phyloP scores from a whole-genome alignment of 2,797 vertebrate species.

The Typhlichthys eigenmanni region DNA sequence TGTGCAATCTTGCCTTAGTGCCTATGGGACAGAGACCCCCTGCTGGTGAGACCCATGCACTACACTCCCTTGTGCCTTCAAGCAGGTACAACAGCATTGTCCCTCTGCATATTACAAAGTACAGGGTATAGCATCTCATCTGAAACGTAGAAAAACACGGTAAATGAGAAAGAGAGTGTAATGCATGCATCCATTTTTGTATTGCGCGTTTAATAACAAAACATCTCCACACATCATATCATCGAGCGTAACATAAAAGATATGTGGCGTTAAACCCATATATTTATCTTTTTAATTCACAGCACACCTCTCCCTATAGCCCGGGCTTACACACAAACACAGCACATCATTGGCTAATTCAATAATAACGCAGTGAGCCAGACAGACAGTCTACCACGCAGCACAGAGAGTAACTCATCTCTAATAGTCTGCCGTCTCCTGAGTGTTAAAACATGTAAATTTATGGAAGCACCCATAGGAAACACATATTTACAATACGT shows the following conservation, averaged over 20 bases:
- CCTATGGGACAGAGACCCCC: too few species aligned
- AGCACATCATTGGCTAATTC: constrained; percentile 75
- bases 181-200: constrained; percentile 23
- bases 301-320: constrained; percentile 59
- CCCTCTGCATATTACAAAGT: too few species aligned
- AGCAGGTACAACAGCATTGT: too few species aligned
- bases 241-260: constrained; percentile 41
- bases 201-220: constrained; percentile 46
- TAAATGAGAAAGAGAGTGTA: neutral
- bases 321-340: constrained; percentile 64
- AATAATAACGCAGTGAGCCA: constrained; percentile 73
- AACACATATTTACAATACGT: constrained; percentile 85
- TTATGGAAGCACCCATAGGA: constrained; percentile 82
- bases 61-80: too few species aligned
- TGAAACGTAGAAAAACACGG: too few species aligned
- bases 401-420: constrained; percentile 74
- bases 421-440: constrained; percentile 78
- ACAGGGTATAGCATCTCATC: neutral
- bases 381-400: constrained; percentile 38
- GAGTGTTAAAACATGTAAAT: constrained; percentile 86
- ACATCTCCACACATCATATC: constrained; percentile 40
- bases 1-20: too few species aligned
- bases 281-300: constrained; percentile 71
- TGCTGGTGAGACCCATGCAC: too few species aligned
- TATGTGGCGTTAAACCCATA: constrained; percentile 56